Base-by-base conservation (phyloP, 2,888 invertebrate genomes). In the Drosophila cognata region DNA sequence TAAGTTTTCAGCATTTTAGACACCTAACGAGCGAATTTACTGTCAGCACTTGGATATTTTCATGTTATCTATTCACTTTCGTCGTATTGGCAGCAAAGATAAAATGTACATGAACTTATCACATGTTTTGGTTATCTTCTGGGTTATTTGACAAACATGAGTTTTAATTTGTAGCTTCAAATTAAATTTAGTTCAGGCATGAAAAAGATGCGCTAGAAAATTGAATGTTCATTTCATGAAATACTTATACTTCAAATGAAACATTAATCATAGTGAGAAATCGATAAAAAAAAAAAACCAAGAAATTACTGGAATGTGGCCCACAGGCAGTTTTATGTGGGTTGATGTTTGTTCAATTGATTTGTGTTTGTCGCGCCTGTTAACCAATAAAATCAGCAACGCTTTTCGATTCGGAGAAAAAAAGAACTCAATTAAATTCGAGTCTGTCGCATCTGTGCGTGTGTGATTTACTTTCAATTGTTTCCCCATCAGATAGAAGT, bases 301-400 rank as follows among this genome's bases (percentile, higher is more conserved):
- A 31, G 31, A 31, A 8, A 31, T 31, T 2, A 31, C 31, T 31
- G 8, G 31, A 33, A 33, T 33, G 4, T 11, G 11, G 33, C 11
- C 33, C 11, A 4, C 1, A 4, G 4, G 18, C 18, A 21, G 7
- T 38, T 38, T 48, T 33, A 58, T 25, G 21, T 57, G 36, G 46
- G 58, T 41, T n/a, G 31, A 29, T 35, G 35, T 43, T 43, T 35
- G 35, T 43, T 43, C 25, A 31, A 41, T 43, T 28, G 10, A 31
- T 35, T 50, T 48, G 63, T 52, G 56, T 62, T 52, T 72, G 51
- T 41, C 38, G 53, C 64, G 57, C 46, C 65, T 69, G 87, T 70
- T 71, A 78, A 79, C 74, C 88, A 84, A 86, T 84, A 84, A 87
- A 87, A 77, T 74, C 59, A 71, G 74, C 71, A 84, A 87, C 89